Percentiles rank a stretch among this genome's conserved stretches.
Conservation (phyloP, 2,797 vertebrate species). For the Sebastes kiyomatsui region DNA sequence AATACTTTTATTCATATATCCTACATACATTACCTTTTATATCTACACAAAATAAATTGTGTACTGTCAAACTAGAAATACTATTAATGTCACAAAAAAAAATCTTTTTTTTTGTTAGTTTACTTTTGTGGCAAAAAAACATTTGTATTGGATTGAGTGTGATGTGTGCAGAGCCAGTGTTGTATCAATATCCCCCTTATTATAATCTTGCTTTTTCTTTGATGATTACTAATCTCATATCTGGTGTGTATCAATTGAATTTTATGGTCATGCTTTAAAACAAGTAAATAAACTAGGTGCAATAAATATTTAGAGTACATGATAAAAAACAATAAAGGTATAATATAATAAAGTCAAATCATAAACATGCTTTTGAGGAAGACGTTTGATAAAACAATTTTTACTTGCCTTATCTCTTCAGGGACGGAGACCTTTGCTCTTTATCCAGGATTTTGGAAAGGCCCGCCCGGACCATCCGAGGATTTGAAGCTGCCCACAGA, state of each 20-base stretch:
- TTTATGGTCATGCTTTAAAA: background rate
- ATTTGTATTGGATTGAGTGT: background rate
- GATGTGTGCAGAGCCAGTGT: too few relatives aligned
- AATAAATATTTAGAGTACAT: background rate
- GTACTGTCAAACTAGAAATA: background rate
- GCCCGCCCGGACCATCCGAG: accelerated
- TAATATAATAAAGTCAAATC: background rate
- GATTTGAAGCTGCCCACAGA: background rate
- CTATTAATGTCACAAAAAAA: background rate
- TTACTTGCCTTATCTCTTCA: background rate
- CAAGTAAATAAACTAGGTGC: background rate
- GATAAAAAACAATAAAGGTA: background rate
- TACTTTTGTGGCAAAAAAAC: background rate
- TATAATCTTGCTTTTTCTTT: background rate
- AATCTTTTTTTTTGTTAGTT: background rate
- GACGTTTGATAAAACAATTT: background rate
- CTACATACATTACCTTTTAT: background rate
- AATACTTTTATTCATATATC: background rate
- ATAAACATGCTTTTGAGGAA: background rate
- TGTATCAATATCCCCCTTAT: background rate
- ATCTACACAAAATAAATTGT: background rate
- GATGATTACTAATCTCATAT: background rate
- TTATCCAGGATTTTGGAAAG: background rate
- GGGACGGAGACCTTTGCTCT: background rate
- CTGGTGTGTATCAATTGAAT: background rate